Evolutionary conservation across 2,113 vertebrate species (phyloP).

Genomic region (Cynoglossus semilaevis): DNA sequence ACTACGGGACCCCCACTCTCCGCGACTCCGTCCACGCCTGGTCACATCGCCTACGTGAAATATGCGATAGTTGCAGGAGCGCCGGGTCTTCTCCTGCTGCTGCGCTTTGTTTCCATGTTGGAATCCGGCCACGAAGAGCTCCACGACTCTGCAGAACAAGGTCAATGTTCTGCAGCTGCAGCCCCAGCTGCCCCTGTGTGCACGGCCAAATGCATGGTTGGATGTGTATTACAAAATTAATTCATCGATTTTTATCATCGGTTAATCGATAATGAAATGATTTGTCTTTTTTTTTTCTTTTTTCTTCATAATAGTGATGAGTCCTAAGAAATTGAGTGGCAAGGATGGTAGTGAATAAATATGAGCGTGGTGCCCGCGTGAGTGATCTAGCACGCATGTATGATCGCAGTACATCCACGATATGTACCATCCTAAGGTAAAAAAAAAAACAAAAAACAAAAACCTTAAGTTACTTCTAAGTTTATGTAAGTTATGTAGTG

Average conservation of each 20-base stretch:
- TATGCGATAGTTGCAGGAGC: slow-evolving; percentile 81
- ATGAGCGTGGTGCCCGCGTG: no score
- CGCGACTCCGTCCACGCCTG: slow-evolving; percentile 37
- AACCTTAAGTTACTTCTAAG: no score
- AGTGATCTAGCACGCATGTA: no score
- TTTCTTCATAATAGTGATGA: no score
- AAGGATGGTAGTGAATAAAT: slow-evolving; percentile 28
- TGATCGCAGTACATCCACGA: no score
- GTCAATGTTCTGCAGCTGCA: slow-evolving; percentile 81
- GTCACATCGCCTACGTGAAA: slow-evolving; percentile 68
- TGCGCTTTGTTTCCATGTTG: slow-evolving; percentile 73
- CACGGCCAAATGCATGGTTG: neutral
- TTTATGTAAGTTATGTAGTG: no score
- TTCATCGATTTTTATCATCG: no score
- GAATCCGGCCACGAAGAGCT: slow-evolving; percentile 70
- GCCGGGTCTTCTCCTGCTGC: slow-evolving; percentile 70
- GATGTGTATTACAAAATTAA: neutral
- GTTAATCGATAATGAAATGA: no score
- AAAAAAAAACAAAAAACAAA: no score
- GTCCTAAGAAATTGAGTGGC: no score
- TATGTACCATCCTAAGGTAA: no score
- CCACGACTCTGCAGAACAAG: slow-evolving; percentile 77
- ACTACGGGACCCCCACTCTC: slow-evolving; percentile 36
- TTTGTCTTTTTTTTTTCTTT: no score
- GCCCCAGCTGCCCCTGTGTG: neutral